A percentile compares a stretch with the other conserved stretches of the same genome.
phyloP scores from a whole-genome alignment of 2,888 invertebrate genomes.

The Leptura quadrifasciata region DNA sequence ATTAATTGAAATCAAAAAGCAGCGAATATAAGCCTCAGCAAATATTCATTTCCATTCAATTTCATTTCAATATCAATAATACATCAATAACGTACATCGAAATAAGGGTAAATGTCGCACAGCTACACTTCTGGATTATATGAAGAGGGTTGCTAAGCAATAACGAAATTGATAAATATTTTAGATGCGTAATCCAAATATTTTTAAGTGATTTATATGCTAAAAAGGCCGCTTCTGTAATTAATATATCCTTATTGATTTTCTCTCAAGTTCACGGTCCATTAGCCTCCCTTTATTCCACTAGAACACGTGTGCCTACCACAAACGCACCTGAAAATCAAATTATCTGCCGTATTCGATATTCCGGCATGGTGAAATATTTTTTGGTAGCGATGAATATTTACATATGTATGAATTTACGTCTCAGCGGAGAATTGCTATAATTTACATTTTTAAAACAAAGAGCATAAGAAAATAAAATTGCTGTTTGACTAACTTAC shows the following conservation, averaged over 20 bases:
- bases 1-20: too few species aligned
- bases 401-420: constrained; percentile 11
- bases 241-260: constrained; percentile 52
- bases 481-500: too few species aligned
- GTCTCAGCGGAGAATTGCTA: neutral
- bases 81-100: neutral
- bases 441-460: neutral
- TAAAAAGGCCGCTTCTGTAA: constrained; percentile 32
- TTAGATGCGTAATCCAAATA: constrained; percentile 18
- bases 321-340: constrained; percentile 43
- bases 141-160: neutral
- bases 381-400: constrained; percentile 16
- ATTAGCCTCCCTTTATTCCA: constrained; percentile 49
- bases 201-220: constrained; percentile 35
- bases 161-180: constrained; percentile 10
- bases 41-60: neutral
- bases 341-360: constrained; percentile 41
- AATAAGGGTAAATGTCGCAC: neutral
- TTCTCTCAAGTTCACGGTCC: constrained; percentile 56
- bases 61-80: neutral
- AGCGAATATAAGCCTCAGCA: too few species aligned
- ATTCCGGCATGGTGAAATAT: constrained; percentile 10
- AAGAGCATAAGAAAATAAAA: too few species aligned
- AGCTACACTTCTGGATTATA: neutral
- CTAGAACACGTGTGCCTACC: constrained; percentile 43